Conservation (phyloP, 2,888 invertebrate species). For the Chelonus formosanus region DNA sequence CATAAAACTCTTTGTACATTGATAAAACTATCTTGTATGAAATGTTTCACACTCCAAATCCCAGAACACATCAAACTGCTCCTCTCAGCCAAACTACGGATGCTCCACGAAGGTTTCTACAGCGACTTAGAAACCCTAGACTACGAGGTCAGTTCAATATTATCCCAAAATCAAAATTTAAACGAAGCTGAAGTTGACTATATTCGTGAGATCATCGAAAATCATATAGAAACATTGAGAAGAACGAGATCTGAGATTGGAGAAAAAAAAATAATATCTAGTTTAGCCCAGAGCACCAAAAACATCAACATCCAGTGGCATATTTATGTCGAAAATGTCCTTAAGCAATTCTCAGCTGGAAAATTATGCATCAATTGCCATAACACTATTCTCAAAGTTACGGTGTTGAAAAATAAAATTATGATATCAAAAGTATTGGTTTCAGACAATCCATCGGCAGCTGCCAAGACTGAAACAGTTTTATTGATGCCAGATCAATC, state of each 20-base stretch:
- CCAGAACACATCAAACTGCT: slow-evolving; percentile 69
- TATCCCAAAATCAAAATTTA: slow-evolving; percentile 42
- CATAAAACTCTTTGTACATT: slow-evolving; percentile 76
- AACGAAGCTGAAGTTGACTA: slow-evolving; percentile 57
- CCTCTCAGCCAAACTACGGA: slow-evolving; percentile 74
- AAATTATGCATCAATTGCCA: slow-evolving; percentile 71
- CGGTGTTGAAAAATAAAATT: slow-evolving; percentile 71
- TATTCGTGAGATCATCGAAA: slow-evolving; percentile 66
- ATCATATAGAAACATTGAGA: slow-evolving; percentile 59
- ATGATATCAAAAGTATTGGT: slow-evolving; percentile 61
- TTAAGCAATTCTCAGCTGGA: slow-evolving; percentile 65
- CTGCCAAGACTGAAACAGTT: slow-evolving; percentile 46
- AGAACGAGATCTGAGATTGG: slow-evolving; percentile 47
- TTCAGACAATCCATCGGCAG: neutral
- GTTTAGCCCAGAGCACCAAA: slow-evolving; percentile 56
- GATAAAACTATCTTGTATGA: slow-evolving; percentile 75
- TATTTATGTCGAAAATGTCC: slow-evolving; percentile 65
- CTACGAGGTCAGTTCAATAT: slow-evolving; percentile 53
- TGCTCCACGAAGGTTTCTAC: slow-evolving; percentile 79
- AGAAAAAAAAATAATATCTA: slow-evolving; percentile 50
- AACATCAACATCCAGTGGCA: slow-evolving; percentile 67
- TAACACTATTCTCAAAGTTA: slow-evolving; percentile 67
- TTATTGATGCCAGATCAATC: slow-evolving; percentile 73
- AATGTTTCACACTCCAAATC: slow-evolving; percentile 76
- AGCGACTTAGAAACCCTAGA: slow-evolving; percentile 78